Percentiles rank a stretch among this genome's conserved stretches.
Evolutionary conservation across 1,140 invertebrate species (phyloP).

Genomic region (Caenorhabditis remanei): DNA sequence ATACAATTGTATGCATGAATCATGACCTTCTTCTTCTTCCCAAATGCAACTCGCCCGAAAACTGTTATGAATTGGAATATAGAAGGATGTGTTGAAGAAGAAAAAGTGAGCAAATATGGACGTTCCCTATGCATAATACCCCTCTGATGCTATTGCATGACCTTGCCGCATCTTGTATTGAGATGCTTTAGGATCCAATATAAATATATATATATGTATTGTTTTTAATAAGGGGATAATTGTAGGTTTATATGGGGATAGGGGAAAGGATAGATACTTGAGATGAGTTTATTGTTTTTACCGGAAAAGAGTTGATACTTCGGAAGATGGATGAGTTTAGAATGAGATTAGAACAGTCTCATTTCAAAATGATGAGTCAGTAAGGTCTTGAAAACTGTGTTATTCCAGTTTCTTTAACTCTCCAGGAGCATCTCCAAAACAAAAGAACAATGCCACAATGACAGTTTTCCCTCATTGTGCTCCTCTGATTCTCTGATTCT

Average conservation of each 20-base stretch:
- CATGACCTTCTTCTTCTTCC: not conserved
- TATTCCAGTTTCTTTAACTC: not conserved
- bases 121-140: slow-evolving; percentile 28
- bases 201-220: not conserved
- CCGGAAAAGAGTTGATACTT: not conserved
- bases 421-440: slow-evolving; percentile 4
- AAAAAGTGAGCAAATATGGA: slow-evolving; percentile 28
- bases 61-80: slow-evolving; percentile 44
- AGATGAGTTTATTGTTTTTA: slow-evolving; percentile 33
- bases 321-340: not conserved
- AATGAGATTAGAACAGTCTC: no score
- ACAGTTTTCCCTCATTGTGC: not conserved
- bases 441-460: slow-evolving; percentile 36
- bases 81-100: slow-evolving; percentile 36
- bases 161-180: slow-evolving; percentile 30
- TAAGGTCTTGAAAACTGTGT: not conserved
- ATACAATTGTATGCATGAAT: slow-evolving; percentile 10
- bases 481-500: not conserved
- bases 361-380: no score
- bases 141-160: slow-evolving; percentile 1
- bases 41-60: slow-evolving; percentile 41
- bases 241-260: not conserved
- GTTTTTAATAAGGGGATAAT: slow-evolving; percentile 51
- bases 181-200: not conserved
- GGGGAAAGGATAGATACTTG: not conserved